Evolutionary conservation across 1,140 invertebrate species (phyloP).

Genomic region (Lasioglossum albipes): DNA sequence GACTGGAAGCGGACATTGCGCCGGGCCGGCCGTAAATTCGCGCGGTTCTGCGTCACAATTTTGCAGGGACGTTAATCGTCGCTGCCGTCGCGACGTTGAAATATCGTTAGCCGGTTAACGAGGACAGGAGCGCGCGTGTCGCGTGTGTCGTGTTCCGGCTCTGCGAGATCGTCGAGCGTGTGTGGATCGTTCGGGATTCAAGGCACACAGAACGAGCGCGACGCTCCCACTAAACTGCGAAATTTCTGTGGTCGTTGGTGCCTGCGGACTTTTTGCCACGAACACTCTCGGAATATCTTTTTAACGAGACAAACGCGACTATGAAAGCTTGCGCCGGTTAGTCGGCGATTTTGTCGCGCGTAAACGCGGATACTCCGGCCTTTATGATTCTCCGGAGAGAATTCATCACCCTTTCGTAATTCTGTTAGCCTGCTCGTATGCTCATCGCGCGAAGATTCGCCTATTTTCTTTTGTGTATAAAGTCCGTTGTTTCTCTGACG

Average conservation of each 20-base stretch:
- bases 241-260: neutral
- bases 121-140: constrained; percentile 21
- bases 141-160: constrained; percentile 10
- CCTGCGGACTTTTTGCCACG: neutral
- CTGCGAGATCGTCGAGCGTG: neutral
- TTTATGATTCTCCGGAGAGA: too few relatives aligned
- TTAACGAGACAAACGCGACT: neutral
- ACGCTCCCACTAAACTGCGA: neutral
- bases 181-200: neutral
- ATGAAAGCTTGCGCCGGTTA: too few relatives aligned
- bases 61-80: constrained; percentile 56
- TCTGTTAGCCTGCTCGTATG: too few relatives aligned
- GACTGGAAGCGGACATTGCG: constrained; percentile 38
- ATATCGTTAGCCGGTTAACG: constrained; percentile 48
- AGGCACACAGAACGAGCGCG: neutral
- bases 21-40: constrained; percentile 50
- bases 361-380: too few relatives aligned
- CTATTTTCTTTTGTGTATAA: too few relatives aligned
- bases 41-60: constrained; percentile 45
- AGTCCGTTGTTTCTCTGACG: too few relatives aligned
- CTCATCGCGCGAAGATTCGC: too few relatives aligned
- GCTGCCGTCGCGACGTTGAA: constrained; percentile 32
- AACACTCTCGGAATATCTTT: neutral
- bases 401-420: too few relatives aligned
- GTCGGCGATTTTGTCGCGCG: too few relatives aligned